phyloP scores from a whole-genome alignment of 2,888 invertebrate genomes.

The Phortica magna region DNA sequence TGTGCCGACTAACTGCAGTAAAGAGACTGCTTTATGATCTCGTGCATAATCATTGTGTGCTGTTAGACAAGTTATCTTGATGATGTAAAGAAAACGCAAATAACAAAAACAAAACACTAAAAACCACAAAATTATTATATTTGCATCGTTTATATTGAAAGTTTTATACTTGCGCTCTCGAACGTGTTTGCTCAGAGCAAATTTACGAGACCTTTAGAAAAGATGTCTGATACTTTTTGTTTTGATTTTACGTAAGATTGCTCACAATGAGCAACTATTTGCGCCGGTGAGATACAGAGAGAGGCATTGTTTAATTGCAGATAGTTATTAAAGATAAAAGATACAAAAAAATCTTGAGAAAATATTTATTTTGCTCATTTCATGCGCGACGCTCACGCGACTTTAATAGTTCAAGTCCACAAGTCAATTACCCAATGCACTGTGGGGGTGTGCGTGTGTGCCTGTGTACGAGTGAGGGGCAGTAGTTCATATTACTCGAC shows the following conservation, averaged over 20 bases:
- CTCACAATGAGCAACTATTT: too few relatives aligned
- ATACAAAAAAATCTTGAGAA: neutral
- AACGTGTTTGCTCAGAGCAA: neutral
- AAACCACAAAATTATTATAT: neutral
- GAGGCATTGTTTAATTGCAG: neutral
- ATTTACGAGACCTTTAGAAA: neutral
- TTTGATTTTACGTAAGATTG: neutral
- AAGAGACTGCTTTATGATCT: neutral
- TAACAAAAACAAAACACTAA: too few relatives aligned
- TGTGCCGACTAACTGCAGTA: neutral
- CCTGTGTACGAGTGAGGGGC: neutral
- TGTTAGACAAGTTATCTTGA: constrained; percentile 11
- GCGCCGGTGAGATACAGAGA: neutral
- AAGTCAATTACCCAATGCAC: neutral
- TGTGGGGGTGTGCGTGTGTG: neutral
- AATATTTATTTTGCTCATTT: too few relatives aligned
- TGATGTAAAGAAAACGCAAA: neutral
- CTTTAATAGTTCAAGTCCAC: constrained; percentile 10
- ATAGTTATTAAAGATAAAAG: neutral
- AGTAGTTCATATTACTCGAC: neutral
- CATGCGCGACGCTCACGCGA: too few relatives aligned
- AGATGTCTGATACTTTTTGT: neutral
- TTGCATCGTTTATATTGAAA: neutral
- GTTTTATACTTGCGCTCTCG: neutral
- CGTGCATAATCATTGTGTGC: neutral